Conservation (phyloP, 2,113 vertebrate species). For the Psettodes erumei region DNA sequence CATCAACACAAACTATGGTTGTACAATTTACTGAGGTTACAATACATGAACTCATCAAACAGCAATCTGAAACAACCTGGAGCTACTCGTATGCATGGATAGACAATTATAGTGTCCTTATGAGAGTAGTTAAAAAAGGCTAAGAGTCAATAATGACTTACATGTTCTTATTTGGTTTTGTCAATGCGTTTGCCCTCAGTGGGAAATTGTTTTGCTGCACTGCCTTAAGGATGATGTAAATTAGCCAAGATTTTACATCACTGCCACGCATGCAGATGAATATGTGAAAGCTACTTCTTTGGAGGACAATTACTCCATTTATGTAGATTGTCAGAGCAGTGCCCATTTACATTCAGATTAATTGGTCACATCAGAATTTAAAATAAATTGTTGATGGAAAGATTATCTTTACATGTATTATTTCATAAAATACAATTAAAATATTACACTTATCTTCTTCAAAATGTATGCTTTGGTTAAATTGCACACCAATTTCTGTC, state of each 20-base stretch:
- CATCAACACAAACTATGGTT: slow-evolving; percentile 42
- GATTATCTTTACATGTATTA: slow-evolving; percentile 27
- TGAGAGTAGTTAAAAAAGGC: slow-evolving; percentile 80
- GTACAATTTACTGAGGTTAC: slow-evolving; percentile 47
- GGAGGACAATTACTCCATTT: slow-evolving; percentile 57
- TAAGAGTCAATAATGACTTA: slow-evolving; percentile 80
- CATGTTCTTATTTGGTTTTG: slow-evolving; percentile 77
- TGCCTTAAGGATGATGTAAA: slow-evolving; percentile 76
- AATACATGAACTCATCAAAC: slow-evolving; percentile 73
- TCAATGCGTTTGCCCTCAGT: slow-evolving; percentile 66
- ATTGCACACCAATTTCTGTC: slow-evolving; percentile 24
- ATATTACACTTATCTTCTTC: background rate
- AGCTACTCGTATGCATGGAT: slow-evolving; percentile 66
- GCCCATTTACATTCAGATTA: slow-evolving; percentile 55
- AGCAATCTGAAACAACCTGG: slow-evolving; percentile 72
- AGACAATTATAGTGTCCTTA: slow-evolving; percentile 75
- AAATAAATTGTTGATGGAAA: slow-evolving; percentile 36
- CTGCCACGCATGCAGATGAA: slow-evolving; percentile 45
- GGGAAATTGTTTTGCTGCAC: slow-evolving; percentile 74
- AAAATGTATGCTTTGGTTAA: slow-evolving; percentile 6
- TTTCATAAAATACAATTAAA: slow-evolving; percentile 36
- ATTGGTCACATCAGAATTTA: slow-evolving; percentile 29
- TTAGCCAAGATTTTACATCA: slow-evolving; percentile 69
- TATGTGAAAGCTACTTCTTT: slow-evolving; percentile 39
- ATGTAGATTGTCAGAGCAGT: slow-evolving; percentile 33